phyloP scores from a whole-genome alignment of 2,888 invertebrate genomes.

The Neocrepidodera transversa region DNA sequence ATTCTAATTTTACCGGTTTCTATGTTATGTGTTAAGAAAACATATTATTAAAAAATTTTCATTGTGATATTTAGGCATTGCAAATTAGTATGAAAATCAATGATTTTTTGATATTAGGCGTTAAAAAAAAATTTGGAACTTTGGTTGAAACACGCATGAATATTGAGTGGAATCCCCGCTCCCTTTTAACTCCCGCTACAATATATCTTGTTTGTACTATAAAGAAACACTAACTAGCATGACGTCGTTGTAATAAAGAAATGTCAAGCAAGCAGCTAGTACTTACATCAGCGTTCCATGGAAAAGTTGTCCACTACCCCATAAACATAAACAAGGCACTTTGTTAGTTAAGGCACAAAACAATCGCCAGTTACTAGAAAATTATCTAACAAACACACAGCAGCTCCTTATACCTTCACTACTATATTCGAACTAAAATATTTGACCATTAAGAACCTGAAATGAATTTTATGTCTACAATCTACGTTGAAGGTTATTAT shows the following conservation, averaged over 20 bases:
- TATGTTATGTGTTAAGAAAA: too few species aligned
- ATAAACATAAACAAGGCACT: slow-evolving; percentile 34
- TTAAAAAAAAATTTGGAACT: too few species aligned
- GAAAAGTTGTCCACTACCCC: slow-evolving; percentile 32
- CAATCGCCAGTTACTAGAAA: slow-evolving; percentile 42
- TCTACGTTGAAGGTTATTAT: slow-evolving; percentile 54
- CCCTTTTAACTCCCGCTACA: too few species aligned
- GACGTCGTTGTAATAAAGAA: slow-evolving; percentile 38
- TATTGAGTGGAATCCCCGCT: too few species aligned
- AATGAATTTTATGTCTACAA: slow-evolving; percentile 55
- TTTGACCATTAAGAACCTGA: slow-evolving; percentile 54
- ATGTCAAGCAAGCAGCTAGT: slow-evolving; percentile 24
- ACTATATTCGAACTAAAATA: slow-evolving; percentile 52
- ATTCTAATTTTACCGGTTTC: too few species aligned
- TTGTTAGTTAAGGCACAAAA: slow-evolving; percentile 30
- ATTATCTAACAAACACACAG: slow-evolving; percentile 45
- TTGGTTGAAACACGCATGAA: too few species aligned
- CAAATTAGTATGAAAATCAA: too few species aligned
- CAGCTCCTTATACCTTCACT: slow-evolving; percentile 49
- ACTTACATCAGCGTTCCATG: slow-evolving; percentile 38
- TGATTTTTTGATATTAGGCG: too few species aligned
- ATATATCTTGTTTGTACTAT: too few species aligned
- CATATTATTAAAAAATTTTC: too few species aligned
- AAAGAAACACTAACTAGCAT: too few species aligned
- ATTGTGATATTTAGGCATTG: too few species aligned